Evolutionary conservation across 2,888 invertebrate species (phyloP), one percentile per base, ranked within the genome.

Genomic region (Lycophotia porphyrea): DNA sequence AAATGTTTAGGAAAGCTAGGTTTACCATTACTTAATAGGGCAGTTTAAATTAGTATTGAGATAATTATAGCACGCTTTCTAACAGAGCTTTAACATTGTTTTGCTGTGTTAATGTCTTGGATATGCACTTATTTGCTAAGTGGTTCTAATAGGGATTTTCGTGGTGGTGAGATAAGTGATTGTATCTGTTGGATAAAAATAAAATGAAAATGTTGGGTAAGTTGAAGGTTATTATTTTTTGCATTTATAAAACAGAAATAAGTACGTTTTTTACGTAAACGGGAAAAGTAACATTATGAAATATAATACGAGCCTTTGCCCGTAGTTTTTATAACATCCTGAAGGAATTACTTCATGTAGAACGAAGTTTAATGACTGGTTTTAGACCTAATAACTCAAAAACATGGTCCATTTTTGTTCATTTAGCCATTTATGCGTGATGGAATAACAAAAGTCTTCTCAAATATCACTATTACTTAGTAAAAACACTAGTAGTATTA

Each of bases 31-130:
- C 86, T 86, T 84, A 84, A 80, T 77, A 86, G 84, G 87, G 70
- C 84, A 84, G 52, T 80, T 86, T 84, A 84, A 84, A 84, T 84
- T 86, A 86, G 86, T 84, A 71, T 61, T 72, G 70, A 83, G 76
- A 69, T 86, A 86, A 82, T 82, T 84, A 86, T 72, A 71, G 44
- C 63, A 60, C 58, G 74, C 67, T 86, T 86, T 86, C 86, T 60
- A 86, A 71, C n/a, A 60, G 52, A 74, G 64, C 34, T 63, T 52
- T 24, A 49, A 85, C 80, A 73, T 78, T 83, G 74, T 67, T 70
- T 60, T 52, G 42, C 13, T 61, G 5, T 55, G 81, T 72, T 76
- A 52, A 58, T 81, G 82, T 63, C 44, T 42, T 47, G 52, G 52
- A 67, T 63, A 44, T 82, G 36, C 44, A 82, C 76, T 82, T 66